Conservation (phyloP, 1,140 invertebrate genomes). For the Leucophenga varia region DNA sequence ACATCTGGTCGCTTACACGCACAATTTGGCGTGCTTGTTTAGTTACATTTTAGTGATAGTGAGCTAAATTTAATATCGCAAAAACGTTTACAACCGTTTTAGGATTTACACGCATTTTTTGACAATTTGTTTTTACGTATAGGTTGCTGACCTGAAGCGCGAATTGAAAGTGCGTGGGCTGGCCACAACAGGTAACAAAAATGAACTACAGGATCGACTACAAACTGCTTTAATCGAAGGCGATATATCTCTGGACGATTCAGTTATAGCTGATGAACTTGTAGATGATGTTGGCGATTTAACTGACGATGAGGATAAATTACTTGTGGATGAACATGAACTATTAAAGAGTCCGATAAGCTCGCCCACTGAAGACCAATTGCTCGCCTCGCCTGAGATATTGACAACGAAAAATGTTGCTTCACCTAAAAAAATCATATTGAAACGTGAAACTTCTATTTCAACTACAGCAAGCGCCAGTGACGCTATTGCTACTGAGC, state of each 20-base stretch:
- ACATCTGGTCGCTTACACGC: too few relatives aligned
- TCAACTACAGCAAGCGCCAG: conserved; percentile 7
- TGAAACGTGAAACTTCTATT: conserved; percentile 67
- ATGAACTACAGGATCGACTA: conserved; percentile 73
- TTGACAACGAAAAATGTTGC: conserved; percentile 4
- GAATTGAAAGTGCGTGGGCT: conserved; percentile 77
- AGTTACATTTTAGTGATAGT: neutral
- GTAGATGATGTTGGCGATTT: conserved; percentile 26
- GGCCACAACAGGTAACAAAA: conserved; percentile 75
- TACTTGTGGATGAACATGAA: conserved; percentile 41
- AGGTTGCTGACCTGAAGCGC: conserved; percentile 77
- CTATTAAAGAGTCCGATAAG: conserved; percentile 43
- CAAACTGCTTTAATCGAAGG: conserved; percentile 66
- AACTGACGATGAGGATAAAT: conserved; percentile 40
- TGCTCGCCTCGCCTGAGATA: neutral
- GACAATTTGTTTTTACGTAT: too few relatives aligned
- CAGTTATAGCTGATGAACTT: conserved; percentile 57
- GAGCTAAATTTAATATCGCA: neutral
- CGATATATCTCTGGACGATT: conserved; percentile 57
- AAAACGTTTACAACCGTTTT: too few relatives aligned
- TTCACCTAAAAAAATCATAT: conserved; percentile 63
- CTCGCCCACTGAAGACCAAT: conserved; percentile 30
- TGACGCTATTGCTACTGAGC: conserved; percentile 10
- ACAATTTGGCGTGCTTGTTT: too few relatives aligned
- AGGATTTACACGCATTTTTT: neutral